Evolutionary conservation across 2,113 vertebrate genomes (phyloP), one percentile per base, ranked within the genome.

Genomic region (Mesocricetus auratus): DNA sequence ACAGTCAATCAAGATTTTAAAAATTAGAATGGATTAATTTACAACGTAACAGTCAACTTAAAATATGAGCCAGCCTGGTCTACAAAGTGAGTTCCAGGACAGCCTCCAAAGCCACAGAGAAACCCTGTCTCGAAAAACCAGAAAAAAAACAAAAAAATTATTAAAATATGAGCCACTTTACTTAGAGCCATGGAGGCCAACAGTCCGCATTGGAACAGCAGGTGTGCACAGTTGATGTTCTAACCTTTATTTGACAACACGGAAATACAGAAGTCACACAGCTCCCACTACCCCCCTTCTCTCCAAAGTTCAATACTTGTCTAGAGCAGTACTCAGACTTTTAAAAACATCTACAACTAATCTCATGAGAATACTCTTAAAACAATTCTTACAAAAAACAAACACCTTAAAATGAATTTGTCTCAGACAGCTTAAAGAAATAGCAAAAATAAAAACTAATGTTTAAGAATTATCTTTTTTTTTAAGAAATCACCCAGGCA

Each of bases 1-100:
- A 98, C 97, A 98, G 98, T 97, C 97, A 98, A 98, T 94, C 96
- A 98, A 98, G 94, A 90, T 92, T 91, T 53, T 31, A 96, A 98
- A 97, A 98, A 96, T 96, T 95, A 98, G 97, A 97, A 97, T 97
- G 97, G 96, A 94, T 95, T 96, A 97, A 98, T 98, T 98, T 97
- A 98, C 95, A 98, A 96, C 96, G 91, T 95, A 98, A 98, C 93
- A 96, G 82, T 93, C 93, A 96, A 95, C 94, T 90, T 96, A 97
- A 95, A 97, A n/a, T n/a, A n/a, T n/a, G n/a, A n/a, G n/a, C n/a
- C n/a, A n/a, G n/a, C n/a, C n/a, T n/a, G n/a, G n/a, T n/a, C n/a
- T n/a, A n/a, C n/a, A n/a, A n/a, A n/a, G n/a, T n/a, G n/a, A n/a
- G n/a, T n/a, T n/a, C n/a, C n/a, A n/a, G n/a, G n/a, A n/a, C n/a